Evolutionary conservation across 1,140 invertebrate species (phyloP).

Genomic region (Rhagoletis zephyria): DNA sequence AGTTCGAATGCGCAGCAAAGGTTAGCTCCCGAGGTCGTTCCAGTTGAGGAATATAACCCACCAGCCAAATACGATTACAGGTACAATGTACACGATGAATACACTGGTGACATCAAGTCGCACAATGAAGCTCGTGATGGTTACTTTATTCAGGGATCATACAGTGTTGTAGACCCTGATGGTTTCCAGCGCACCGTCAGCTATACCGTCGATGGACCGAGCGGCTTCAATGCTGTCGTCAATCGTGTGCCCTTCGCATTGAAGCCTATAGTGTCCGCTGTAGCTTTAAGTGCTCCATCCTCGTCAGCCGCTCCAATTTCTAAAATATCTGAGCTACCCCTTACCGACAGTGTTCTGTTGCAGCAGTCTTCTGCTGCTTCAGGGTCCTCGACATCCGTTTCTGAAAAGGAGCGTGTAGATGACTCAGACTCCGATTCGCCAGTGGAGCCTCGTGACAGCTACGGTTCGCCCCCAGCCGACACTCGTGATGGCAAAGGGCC

Average conservation of each 20-base stretch:
- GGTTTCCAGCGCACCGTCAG: constrained; percentile 72
- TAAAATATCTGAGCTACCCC: not conserved
- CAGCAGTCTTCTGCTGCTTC: not conserved
- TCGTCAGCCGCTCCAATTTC: not conserved
- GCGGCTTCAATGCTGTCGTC: constrained; percentile 74
- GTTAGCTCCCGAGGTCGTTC: not conserved
- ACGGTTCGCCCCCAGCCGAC: not conserved
- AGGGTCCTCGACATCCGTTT: not conserved
- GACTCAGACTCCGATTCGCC: not conserved
- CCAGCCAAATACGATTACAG: constrained; percentile 81
- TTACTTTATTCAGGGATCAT: constrained; percentile 73
- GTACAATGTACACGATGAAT: constrained; percentile 80
- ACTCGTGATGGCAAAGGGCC: constrained; percentile 17
- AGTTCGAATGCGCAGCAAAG: not conserved
- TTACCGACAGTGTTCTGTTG: not conserved
- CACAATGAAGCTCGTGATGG: constrained; percentile 72
- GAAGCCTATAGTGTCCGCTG: not conserved
- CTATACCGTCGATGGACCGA: constrained; percentile 72
- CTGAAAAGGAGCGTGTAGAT: not conserved
- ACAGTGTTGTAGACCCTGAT: constrained; percentile 73
- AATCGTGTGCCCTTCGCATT: constrained; percentile 67
- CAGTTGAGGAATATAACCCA: constrained; percentile 71
- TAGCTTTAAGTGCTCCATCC: not conserved
- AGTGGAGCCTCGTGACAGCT: constrained; percentile 10
- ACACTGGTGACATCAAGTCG: constrained; percentile 73